Evolutionary conservation across 2,797 vertebrate genomes (phyloP).

Genomic region (Sebastolobus altivelis): DNA sequence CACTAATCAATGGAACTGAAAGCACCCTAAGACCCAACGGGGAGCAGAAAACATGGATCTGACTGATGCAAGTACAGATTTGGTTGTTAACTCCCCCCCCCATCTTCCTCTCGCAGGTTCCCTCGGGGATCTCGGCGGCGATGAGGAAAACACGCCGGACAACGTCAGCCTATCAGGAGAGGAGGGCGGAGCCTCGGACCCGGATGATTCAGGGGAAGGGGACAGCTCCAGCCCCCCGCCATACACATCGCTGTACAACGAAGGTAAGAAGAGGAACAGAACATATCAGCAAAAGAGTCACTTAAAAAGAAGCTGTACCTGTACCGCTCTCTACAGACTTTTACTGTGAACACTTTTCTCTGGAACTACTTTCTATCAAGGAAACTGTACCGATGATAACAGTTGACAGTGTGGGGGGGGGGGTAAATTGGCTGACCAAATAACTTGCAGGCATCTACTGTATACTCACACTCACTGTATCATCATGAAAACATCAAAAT

Average conservation of each 20-base stretch:
- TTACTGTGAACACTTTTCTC: background rate
- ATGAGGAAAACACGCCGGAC: conserved; percentile 82
- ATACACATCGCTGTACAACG: conserved; percentile 74
- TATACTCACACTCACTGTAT: background rate
- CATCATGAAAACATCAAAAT: no score
- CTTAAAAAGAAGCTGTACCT: no score
- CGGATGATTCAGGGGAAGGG: conserved; percentile 82
- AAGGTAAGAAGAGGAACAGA: conserved; percentile 73
- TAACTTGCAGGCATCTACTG: background rate
- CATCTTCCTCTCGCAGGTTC: conserved; percentile 83
- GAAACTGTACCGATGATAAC: background rate
- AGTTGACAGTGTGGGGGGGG: background rate
- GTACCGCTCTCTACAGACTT: background rate
- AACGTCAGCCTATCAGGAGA: conserved; percentile 85
- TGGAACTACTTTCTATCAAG: background rate
- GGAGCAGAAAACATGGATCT: background rate
- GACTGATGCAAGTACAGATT: no score
- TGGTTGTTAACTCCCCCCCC: background rate
- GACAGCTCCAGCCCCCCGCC: conserved; percentile 80
- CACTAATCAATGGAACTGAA: no score
- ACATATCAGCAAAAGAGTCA: background rate
- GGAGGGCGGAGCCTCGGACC: conserved; percentile 86
- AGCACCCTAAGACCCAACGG: no score
- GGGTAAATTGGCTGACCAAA: background rate
- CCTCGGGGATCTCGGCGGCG: conserved; percentile 89